Conservation (phyloP, 2,797 vertebrate genomes). For the Dendrocincla tyrannina region DNA sequence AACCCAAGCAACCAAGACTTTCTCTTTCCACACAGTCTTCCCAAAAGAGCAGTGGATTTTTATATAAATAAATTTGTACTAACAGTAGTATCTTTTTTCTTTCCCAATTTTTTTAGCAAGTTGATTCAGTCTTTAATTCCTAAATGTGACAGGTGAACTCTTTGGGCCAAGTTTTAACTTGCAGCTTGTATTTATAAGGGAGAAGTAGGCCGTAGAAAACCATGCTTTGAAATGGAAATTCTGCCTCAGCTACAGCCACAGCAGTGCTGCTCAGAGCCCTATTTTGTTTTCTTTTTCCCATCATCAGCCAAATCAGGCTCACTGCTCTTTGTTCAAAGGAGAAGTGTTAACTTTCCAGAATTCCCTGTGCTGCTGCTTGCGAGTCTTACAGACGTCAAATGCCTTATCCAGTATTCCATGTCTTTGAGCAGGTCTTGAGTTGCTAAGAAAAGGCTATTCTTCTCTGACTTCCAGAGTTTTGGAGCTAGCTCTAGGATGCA, state of each 20-base stretch:
- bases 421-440: conserved; percentile 12
- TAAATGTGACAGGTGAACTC: neutral
- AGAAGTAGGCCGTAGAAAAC: conserved; percentile 46
- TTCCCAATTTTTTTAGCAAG: neutral
- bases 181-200: conserved; percentile 7
- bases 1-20: neutral
- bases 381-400: neutral
- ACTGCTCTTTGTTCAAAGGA: neutral
- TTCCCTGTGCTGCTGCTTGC: conserved; percentile 31
- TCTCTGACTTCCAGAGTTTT: neutral
- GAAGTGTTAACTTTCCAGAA: conserved; percentile 36
- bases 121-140: conserved; percentile 6
- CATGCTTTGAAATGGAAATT: conserved; percentile 68
- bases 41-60: neutral
- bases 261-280: conserved; percentile 34
- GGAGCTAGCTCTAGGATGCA: neutral
- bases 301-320: conserved; percentile 30
- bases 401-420: neutral
- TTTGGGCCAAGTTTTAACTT: conserved; percentile 44
- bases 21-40: neutral
- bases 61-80: neutral
- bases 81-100: neutral
- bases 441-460: conserved; percentile 32
- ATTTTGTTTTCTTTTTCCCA: conserved; percentile 45
- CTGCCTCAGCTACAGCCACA: conserved; percentile 32